Evolutionary conservation across 1,140 invertebrate species (phyloP).

Genomic region (Drosophila equinoxialis): DNA sequence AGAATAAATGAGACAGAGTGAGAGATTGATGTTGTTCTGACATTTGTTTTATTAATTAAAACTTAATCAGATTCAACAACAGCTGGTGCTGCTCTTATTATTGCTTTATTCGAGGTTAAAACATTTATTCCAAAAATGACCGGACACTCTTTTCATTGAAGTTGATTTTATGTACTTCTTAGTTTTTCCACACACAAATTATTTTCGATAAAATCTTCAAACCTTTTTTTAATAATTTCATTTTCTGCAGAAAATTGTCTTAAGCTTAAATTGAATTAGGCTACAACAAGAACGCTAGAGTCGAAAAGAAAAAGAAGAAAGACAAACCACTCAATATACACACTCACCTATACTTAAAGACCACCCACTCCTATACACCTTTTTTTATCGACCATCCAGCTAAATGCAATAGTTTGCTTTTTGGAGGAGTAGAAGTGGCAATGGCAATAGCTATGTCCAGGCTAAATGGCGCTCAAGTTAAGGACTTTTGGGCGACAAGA

Average conservation of each 20-base stretch:
- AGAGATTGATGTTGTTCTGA: constrained; percentile 53
- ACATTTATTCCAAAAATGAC: constrained; percentile 1
- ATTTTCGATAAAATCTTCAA: constrained; percentile 67
- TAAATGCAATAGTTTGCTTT: constrained; percentile 14
- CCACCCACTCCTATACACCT: neutral
- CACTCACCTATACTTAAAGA: neutral
- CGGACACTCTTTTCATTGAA: constrained; percentile 20
- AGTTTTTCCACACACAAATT: constrained; percentile 49
- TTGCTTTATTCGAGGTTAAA: neutral
- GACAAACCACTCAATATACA: neutral
- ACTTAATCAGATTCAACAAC: constrained; percentile 69
- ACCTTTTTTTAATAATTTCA: constrained; percentile 70
- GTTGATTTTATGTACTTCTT: neutral
- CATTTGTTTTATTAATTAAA: constrained; percentile 77
- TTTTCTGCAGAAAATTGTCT: constrained; percentile 66
- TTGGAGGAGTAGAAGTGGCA: constrained; percentile 1
- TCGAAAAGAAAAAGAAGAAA: constrained; percentile 15
- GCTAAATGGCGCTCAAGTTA: constrained; percentile 50
- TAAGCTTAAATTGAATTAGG: constrained; percentile 70
- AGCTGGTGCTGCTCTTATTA: neutral
- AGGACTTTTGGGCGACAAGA: constrained; percentile 48
- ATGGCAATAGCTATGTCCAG: constrained; percentile 32
- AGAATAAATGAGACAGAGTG: constrained; percentile 19
- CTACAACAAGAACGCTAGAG: neutral
- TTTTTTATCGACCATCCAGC: constrained; percentile 5